A percentile compares a stretch with the other conserved stretches of the same genome.
Evolutionary conservation across 2,888 invertebrate genomes (phyloP).

Genomic region (Acanthacorydalis orientalis): DNA sequence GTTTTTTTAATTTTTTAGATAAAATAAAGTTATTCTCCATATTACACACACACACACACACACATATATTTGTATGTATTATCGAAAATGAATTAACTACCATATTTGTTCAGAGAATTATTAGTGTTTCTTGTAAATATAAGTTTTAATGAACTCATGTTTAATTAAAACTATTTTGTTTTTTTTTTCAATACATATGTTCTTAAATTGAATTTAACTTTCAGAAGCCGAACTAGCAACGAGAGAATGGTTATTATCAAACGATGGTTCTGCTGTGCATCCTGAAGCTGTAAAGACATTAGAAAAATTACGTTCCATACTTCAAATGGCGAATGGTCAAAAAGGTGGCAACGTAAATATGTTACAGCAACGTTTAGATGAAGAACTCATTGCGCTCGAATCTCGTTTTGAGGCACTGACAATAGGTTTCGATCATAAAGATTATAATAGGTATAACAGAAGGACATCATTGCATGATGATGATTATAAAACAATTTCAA

Average conservation of each 20-base stretch:
- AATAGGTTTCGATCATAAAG: not conserved
- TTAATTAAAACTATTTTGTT: no score
- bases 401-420: constrained; percentile 28
- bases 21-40: no score
- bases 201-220: constrained; percentile 6
- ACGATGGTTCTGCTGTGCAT: constrained; percentile 18
- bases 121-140: no score
- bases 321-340: constrained; percentile 28
- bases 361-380: constrained; percentile 24
- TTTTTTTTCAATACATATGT: no score
- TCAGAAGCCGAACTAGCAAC: constrained; percentile 36
- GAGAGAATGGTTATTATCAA: constrained; percentile 35
- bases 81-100: no score
- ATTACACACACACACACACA: no score
- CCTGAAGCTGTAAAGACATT: constrained; percentile 33
- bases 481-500: not conserved
- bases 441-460: not conserved
- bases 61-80: no score
- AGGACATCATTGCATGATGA: not conserved
- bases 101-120: no score
- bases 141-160: no score
- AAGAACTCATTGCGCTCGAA: constrained; percentile 27
- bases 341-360: constrained; percentile 20
- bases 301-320: constrained; percentile 30
- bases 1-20: no score